Conservation (phyloP, 1,140 invertebrate genomes). For the Trichonephila inaurata region DNA sequence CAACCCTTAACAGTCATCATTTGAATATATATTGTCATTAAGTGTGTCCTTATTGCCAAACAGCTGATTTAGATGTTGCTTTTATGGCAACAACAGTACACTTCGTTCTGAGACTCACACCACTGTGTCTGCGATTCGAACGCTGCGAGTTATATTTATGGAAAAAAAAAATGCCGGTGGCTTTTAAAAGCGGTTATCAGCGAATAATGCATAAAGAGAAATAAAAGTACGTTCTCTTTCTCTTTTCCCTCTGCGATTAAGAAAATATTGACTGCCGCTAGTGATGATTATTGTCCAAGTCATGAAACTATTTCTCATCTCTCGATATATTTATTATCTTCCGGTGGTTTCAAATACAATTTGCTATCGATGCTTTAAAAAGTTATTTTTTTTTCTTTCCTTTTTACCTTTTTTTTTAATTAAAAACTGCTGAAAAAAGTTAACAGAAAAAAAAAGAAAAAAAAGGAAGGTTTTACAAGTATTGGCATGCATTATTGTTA, state of each 20-base stretch:
- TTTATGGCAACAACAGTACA: too few species aligned
- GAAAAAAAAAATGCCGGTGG: slow-evolving; percentile 42
- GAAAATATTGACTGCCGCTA: slow-evolving; percentile 59
- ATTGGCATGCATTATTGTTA: slow-evolving; percentile 13
- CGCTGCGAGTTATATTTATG: not conserved
- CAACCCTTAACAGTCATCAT: too few species aligned
- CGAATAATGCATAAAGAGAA: slow-evolving; percentile 62
- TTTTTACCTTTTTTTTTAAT: not conserved
- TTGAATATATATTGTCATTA: too few species aligned
- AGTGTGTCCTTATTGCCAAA: too few species aligned
- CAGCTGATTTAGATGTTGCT: not conserved
- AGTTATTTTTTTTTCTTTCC: not conserved
- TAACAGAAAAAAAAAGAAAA: too few species aligned
- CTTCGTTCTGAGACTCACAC: not conserved
- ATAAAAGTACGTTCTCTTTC: slow-evolving; percentile 54
- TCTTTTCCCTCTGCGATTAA: slow-evolving; percentile 57
- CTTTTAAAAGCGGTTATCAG: slow-evolving; percentile 74
- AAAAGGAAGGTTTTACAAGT: not conserved
- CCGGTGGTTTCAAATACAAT: slow-evolving; percentile 33
- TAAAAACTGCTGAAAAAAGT: not conserved
- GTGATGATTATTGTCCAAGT: slow-evolving; percentile 57
- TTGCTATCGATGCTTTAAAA: slow-evolving; percentile 37
- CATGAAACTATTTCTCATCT: slow-evolving; percentile 34
- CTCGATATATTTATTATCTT: slow-evolving; percentile 45
- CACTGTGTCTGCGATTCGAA: not conserved